Percentiles rank a stretch among this genome's conserved stretches.
Evolutionary conservation across 1,140 invertebrate genomes (phyloP).

Genomic region (Colletes latitarsis): DNA sequence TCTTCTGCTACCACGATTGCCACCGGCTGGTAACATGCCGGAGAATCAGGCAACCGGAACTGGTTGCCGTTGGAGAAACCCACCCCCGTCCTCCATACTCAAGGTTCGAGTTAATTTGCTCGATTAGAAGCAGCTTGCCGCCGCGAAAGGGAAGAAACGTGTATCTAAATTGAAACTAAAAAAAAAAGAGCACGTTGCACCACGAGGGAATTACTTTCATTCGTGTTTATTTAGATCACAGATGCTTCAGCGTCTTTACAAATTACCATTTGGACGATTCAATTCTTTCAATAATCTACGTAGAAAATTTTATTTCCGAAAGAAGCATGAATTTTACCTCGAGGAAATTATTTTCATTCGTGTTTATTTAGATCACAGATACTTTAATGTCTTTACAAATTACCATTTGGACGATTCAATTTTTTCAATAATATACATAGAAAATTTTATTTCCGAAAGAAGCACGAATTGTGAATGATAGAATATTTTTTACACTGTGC

Average conservation of each 20-base stretch:
- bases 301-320: no score
- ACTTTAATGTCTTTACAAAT: neutral
- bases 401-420: no score
- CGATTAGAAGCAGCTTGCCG: conserved; percentile 1
- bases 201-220: neutral
- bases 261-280: no score
- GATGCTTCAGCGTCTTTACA: neutral
- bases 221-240: neutral
- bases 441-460: no score
- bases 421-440: no score
- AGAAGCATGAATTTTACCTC: neutral
- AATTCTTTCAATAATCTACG: no score
- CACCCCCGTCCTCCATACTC: neutral
- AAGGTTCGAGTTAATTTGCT: conserved; percentile 18
- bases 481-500: no score
- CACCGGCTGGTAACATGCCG: conserved; percentile 42
- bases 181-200: no score
- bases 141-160: neutral
- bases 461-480: no score
- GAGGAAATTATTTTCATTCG: neutral
- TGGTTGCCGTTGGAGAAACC: neutral
- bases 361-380: neutral
- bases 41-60: conserved; percentile 31
- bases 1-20: conserved; percentile 60
- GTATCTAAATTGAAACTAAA: neutral